Percentiles rank a stretch among this genome's conserved stretches.
Evolutionary conservation across 2,113 vertebrate species (phyloP).

Genomic region (Clupea harengus): DNA sequence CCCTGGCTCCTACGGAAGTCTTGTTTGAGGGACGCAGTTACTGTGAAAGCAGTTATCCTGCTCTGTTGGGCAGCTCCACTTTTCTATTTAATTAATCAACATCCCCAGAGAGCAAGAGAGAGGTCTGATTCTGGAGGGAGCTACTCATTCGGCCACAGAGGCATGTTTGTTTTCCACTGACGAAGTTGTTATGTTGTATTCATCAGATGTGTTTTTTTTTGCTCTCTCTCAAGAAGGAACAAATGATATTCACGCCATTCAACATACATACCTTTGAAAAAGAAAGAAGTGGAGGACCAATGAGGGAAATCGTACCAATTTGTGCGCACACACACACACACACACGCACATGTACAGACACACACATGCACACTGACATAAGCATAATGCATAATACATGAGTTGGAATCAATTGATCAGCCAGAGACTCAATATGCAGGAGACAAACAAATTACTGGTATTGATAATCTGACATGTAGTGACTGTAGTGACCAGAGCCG

Average conservation of each 20-base stretch:
- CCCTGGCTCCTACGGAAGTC: background rate
- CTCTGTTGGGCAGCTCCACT: background rate
- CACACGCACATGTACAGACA: background rate
- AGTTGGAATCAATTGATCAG: no score
- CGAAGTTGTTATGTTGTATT: constrained; percentile 57
- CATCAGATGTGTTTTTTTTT: constrained; percentile 33
- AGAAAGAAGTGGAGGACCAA: background rate
- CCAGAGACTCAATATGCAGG: background rate
- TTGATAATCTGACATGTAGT: background rate
- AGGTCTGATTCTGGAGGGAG: background rate
- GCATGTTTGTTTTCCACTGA: constrained; percentile 57
- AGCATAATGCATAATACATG: background rate
- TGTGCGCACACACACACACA: background rate
- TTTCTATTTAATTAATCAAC: constrained; percentile 59
- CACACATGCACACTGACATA: background rate
- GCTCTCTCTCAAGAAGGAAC: background rate
- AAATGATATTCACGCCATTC: background rate
- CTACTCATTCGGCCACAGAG: background rate
- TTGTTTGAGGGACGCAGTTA: background rate
- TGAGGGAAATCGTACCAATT: background rate
- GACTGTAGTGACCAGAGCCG: no score
- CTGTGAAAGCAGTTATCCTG: background rate
- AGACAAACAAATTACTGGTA: background rate
- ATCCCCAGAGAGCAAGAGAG: constrained; percentile 36
- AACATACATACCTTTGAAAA: background rate